A percentile compares a stretch with the other conserved stretches of the same genome.
Conservation (phyloP, 1,140 invertebrate species). For the Drosophila micromelanica region DNA sequence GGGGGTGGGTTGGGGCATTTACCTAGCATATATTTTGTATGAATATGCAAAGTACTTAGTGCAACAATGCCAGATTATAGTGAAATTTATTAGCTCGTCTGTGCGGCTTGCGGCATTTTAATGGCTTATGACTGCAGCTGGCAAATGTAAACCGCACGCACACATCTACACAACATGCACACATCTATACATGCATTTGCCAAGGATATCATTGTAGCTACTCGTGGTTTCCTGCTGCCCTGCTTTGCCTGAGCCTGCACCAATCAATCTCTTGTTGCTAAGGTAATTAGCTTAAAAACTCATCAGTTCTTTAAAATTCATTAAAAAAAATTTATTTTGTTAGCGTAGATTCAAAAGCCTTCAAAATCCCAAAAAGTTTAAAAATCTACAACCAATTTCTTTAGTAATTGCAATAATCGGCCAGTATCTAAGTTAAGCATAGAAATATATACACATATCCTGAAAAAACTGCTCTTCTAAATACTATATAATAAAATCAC, state of each 20-base stretch:
- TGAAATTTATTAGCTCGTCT: slow-evolving; percentile 78
- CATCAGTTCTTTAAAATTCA: too few species aligned
- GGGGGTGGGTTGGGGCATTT: slow-evolving; percentile 5
- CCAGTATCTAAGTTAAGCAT: too few species aligned
- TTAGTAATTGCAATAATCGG: too few species aligned
- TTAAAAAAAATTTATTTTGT: too few species aligned
- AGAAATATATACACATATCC: too few species aligned
- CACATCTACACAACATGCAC: slow-evolving; percentile 2
- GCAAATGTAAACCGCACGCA: slow-evolving; percentile 29
- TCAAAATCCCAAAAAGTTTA: too few species aligned
- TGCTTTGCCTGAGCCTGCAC: background rate
- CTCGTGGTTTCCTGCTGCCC: background rate
- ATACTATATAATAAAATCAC: too few species aligned
- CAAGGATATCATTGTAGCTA: background rate
- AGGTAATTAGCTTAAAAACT: too few species aligned
- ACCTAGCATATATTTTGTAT: slow-evolving; percentile 64
- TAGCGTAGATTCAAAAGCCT: too few species aligned
- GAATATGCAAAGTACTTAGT: slow-evolving; percentile 82
- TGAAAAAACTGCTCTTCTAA: too few species aligned
- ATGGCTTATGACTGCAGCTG: slow-evolving; percentile 47
- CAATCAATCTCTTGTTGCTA: background rate
- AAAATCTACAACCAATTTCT: too few species aligned
- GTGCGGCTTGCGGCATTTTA: slow-evolving; percentile 44
- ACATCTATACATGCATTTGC: background rate
- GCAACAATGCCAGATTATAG: slow-evolving; percentile 81